Evolutionary conservation across 2,113 vertebrate species (phyloP), one percentile per base, ranked within the genome.

Genomic region (Spermophilus dauricus): DNA sequence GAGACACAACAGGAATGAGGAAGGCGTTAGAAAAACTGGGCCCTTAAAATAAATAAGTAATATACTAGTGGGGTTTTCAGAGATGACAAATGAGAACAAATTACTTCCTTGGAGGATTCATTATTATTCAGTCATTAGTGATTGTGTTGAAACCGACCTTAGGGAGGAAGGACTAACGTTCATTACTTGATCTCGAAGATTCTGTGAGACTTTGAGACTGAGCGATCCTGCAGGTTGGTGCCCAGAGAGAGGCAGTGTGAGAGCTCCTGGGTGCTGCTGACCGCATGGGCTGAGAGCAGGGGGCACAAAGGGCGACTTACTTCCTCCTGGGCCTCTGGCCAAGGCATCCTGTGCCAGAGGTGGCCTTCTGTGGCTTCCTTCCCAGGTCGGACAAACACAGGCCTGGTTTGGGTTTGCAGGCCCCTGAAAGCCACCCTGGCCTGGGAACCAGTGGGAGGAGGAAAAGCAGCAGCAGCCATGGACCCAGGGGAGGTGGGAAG

Each of bases 1-100:
- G 83, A 96, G 76, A 6, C 78, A 77, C 73, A 17, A 76, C 14
- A 61, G 86, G 73, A 82, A 96, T 77, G 95, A 72, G 34, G 42
- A 30, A 42, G 63, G 88, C 58, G 53, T 63, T 37, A 69, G 51
- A 30, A 42, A 67, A 30, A 28, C 42, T 34, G 45, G 56, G 45
- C 56, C 24, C 42, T 58, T 1, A 3, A 53, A 70, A 84, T 42
- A 77, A 42, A 37, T 45, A 30, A 78, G 18, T 7, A 89, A 61
- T 24, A 61, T 78, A 56, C 14, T 2, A 53, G 34, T 84, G 69
- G 30, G 7, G 51, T 56, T 45, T 76, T 89, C 51, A 51, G 61
- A 65, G 45, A 10, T 48, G 86, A 61, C 26, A 37, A 34, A 0
- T 6, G 70, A 45, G 87, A 42, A 61, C 78, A 34, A n/a, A 9